A percentile compares a stretch with the other conserved stretches of the same genome.
These are phyloP conservation scores for Drosophila setosimentum DNA, from an alignment of 2,888 invertebrate genomes.

Conservation along the genomic window DNA sequence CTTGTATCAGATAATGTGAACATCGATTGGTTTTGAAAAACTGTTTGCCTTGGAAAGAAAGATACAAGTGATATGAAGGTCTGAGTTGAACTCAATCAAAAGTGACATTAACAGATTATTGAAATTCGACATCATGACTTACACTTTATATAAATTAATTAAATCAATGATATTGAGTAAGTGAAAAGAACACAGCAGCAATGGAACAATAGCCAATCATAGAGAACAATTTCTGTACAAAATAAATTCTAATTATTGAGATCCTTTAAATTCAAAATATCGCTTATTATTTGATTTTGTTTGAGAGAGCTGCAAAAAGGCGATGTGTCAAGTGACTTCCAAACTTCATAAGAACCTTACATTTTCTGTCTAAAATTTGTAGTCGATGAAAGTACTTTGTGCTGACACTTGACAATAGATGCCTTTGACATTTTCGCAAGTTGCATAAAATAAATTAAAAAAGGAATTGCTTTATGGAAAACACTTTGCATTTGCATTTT, in stretches of 20 bases:
- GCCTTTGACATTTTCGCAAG: conserved; percentile 75
- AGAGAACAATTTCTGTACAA: neutral
- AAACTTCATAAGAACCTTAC: conserved; percentile 10
- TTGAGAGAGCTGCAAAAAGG: neutral
- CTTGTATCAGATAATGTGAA: conserved; percentile 9
- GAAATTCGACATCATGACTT: neutral
- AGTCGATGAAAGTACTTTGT: conserved; percentile 29
- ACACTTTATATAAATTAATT: neutral
- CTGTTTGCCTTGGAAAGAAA: neutral
- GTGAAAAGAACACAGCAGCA: neutral
- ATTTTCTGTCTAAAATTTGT: conserved; percentile 22
- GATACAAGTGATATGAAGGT: neutral
- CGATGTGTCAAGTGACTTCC: conserved; percentile 28
- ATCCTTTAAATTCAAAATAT: conserved; percentile 5
- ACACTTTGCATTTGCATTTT: conserved; percentile 70
- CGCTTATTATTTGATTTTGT: conserved; percentile 15
- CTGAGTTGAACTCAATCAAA: neutral
- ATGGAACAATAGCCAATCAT: neutral
- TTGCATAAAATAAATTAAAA: conserved; percentile 77
- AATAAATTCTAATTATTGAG: neutral
- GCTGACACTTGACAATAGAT: conserved; percentile 7
- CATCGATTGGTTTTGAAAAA: conserved; percentile 11
- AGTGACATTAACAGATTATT: neutral
- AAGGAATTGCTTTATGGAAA: conserved; percentile 61
- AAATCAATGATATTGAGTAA: neutral